Percentiles rank a stretch among this genome's conserved stretches.
phyloP scores from a whole-genome alignment of 2,113 vertebrate genomes.

The Podarcis raffonei region DNA sequence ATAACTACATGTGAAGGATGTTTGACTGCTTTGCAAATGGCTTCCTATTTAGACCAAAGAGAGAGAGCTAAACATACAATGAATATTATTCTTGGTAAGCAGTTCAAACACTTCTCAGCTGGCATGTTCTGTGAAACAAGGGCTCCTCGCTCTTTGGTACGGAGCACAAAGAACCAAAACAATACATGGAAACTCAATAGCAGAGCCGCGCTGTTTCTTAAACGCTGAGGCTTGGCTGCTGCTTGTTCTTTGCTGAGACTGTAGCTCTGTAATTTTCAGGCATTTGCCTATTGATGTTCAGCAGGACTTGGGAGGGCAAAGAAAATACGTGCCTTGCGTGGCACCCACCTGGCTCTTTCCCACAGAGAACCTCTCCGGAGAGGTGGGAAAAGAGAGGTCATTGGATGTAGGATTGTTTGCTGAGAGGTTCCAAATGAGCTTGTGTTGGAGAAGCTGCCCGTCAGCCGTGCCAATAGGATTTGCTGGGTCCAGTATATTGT shows the following conservation, averaged over 20 bases:
- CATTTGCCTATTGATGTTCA: constrained; percentile 69
- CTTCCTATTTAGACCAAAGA: constrained; percentile 28
- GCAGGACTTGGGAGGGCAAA: constrained; percentile 47
- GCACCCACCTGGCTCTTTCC: constrained; percentile 56
- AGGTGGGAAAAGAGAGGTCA: constrained; percentile 8
- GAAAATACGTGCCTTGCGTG: constrained; percentile 60
- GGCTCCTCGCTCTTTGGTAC: constrained; percentile 63
- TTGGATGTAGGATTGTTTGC: constrained; percentile 45
- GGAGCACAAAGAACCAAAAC: constrained; percentile 69
- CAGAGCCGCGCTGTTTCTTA: constrained; percentile 62
- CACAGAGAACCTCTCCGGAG: constrained; percentile 46
- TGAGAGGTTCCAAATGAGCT: constrained; percentile 1
- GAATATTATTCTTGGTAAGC: constrained; percentile 68
- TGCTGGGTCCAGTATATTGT: too few species aligned
- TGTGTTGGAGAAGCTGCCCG: not conserved
- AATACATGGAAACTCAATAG: constrained; percentile 72
- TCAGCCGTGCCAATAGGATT: too few species aligned
- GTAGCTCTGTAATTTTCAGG: constrained; percentile 56
- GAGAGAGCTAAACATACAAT: constrained; percentile 52
- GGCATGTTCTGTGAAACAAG: constrained; percentile 69
- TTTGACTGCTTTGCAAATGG: constrained; percentile 29
- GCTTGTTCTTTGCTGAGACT: constrained; percentile 66
- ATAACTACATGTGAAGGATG: constrained; percentile 38
- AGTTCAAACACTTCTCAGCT: constrained; percentile 69
- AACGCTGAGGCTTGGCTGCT: constrained; percentile 63